Evolutionary conservation across 2,113 vertebrate species (phyloP), one percentile per base, ranked within the genome.

Genomic region (Ptychochromis oligacanthus): DNA sequence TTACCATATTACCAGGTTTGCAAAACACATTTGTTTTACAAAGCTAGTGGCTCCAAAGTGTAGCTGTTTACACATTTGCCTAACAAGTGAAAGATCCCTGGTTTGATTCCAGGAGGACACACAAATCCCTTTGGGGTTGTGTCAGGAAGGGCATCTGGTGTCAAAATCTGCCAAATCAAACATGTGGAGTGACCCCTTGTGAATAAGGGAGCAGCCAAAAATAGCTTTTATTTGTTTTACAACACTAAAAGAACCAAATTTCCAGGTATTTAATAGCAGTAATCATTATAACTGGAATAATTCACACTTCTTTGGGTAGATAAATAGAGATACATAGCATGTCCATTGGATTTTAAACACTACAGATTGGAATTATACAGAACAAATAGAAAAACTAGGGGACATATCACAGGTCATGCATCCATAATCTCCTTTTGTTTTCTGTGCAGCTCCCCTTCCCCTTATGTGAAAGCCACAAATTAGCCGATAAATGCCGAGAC

Each of bases 401-500:
- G 55, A 79, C 61, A 49, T 22, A 18, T 61, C 24, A 6, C n/a
- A 76, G 56, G 75, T 87, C 62, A 77, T 52, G 82, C 26, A 59
- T 84, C 59, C 54, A 81, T 75, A 62, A 87, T 79, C 38, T 38
- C 11, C 49, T 60, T 83, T 78, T 81, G 28, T 70, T 88, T 70
- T 82, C 36, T 70, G 64, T 36, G 26, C 58, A 24, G 61, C 34
- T 55, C 43, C 77, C 9, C 20, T 26, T 75, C 10, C 60, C 62
- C 28, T 54, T 60, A 61, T 67, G 58, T 84, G 24, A 90, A 91
- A 83, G 26, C 55, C 31, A 34, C 40, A 75, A 89, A 87, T 91
- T 61, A 84, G 75, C 80, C 34, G 80, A 88, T 86, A 87, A 88
- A 72, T 75, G 28, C 46, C 7, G 26, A 74, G 56, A 83, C 49